Base-by-base conservation (phyloP, 2,797 vertebrate genomes). In the Pangasius larnaudii region DNA sequence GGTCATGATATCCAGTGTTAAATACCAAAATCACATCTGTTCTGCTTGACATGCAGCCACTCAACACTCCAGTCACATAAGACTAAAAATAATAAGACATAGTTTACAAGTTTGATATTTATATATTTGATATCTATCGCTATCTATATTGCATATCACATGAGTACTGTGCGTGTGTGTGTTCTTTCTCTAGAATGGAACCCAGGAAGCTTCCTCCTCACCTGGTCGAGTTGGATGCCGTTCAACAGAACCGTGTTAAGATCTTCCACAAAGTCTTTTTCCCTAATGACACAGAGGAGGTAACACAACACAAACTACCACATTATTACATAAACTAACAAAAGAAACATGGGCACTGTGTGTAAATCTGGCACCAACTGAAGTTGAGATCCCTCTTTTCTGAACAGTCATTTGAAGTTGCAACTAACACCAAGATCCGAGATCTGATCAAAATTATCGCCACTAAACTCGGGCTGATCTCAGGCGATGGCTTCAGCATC, bases 161-260 rank as follows among this genome's bases (percentile, higher is more conserved):
- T 27, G 11, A 46, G 22, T 24, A 81, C 24, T 39, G 0, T 10
- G 11, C 27, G n/a, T 33, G 75, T 78, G 11, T 74, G 75, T 78
- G 7, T 79, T 36, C 22, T 39, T 71, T 71, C n/a, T 39, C 22
- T 39, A 99, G 98, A 94, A 94, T 86, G 2, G 98, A 98, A n/a
- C 95, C 97, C 91, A 96, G 99, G 92, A 99, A 98, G 93, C 96
- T 98, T 87, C 97, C 97, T 2, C 98, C 98, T 36, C 98, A 99
- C 90, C 95, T 95, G 69, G 95, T 97, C 82, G 99, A 99, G 92
- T 93, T 99, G 4, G 97, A 98, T 3, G 97, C 97, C 85, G 97
- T 97, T 88, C 97, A 98, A 85, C 96, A 96, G 91, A 98, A 97
- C 90, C 94, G 95, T 92, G 96, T 95, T 46, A 97, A 97, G 92